Evolutionary conservation across 2,113 vertebrate genomes (phyloP), one percentile per base, ranked within the genome.

Genomic region (Actinemys pallida): DNA sequence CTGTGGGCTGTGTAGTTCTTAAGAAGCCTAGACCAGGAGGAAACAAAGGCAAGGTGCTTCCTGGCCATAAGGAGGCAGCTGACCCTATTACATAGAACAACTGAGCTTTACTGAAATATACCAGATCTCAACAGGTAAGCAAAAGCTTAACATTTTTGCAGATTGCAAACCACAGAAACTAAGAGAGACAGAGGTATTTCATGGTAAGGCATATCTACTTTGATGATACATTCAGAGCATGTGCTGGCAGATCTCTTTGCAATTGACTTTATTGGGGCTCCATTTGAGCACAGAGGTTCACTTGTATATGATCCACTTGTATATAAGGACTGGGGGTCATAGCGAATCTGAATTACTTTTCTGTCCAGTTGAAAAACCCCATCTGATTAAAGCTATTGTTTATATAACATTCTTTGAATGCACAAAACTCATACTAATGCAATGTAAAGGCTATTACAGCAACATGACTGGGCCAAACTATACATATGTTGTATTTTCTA

Each of bases 181-280:
- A 86, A 87, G 80, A 31, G 59, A 31, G 29, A 62, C 3, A 83
- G 5, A 72, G 25, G 81, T 39, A 81, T 89, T 87, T 89, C 56
- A 84, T n/a, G 20, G 16, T 6, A 1, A 84, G 84, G 62, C 45
- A 62, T 62, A 42, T 54, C 22, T 75, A 22, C 90, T 11, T 29
- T 47, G 82, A 83, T 86, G 31, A 95, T 39, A 42, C 20, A 95
- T 65, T 94, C 85, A 92, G 35, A 76, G 11, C 69, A 39, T 72
- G 4, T 22, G n/a, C n/a, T 89, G 90, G 87, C 84, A 85, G 79
- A 93, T 20, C 10, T 50, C 53, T 95, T 93, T 89, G 24, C 54
- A 24, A 89, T 31, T 91, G 52, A 82, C 90, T 94, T 96, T 75
- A 93, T 84, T 31, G 29, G n/a, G 45, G 9, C 57, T 96, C 88